phyloP scores from a whole-genome alignment of 2,113 vertebrate species.

The Nyctereutes procyonoides region DNA sequence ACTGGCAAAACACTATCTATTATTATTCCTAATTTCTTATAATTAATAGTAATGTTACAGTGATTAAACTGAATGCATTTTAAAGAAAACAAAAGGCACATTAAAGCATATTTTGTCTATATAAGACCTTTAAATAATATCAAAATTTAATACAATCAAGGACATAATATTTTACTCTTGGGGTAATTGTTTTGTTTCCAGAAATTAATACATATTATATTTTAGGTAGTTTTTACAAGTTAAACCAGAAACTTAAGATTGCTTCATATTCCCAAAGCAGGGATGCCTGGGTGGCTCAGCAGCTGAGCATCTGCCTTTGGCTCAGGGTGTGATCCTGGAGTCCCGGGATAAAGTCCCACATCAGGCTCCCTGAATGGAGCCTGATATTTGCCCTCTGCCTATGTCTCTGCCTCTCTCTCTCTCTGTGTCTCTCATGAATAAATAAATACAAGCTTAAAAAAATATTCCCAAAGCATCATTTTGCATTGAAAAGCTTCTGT shows the following conservation, averaged over 20 bases:
- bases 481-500: background rate
- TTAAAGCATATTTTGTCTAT: background rate
- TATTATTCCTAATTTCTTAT: background rate
- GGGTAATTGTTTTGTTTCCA: background rate
- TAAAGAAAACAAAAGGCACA: background rate
- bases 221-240: background rate
- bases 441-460: too few relatives aligned
- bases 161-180: background rate
- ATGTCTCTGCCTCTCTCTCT: too few relatives aligned
- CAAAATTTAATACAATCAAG: background rate
- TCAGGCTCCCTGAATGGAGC: too few relatives aligned
- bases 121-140: background rate
- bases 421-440: too few relatives aligned
- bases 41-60: background rate
- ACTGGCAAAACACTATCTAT: background rate
- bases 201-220: background rate
- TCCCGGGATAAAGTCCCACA: too few relatives aligned
- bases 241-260: background rate
- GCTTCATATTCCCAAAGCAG: background rate
- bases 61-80: background rate
- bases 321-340: too few relatives aligned
- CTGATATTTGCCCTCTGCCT: too few relatives aligned
- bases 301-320: too few relatives aligned
- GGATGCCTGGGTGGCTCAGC: too few relatives aligned
- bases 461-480: background rate